Base-by-base conservation (phyloP, 2,888 invertebrate genomes). In the Lithophane ornitopus region DNA sequence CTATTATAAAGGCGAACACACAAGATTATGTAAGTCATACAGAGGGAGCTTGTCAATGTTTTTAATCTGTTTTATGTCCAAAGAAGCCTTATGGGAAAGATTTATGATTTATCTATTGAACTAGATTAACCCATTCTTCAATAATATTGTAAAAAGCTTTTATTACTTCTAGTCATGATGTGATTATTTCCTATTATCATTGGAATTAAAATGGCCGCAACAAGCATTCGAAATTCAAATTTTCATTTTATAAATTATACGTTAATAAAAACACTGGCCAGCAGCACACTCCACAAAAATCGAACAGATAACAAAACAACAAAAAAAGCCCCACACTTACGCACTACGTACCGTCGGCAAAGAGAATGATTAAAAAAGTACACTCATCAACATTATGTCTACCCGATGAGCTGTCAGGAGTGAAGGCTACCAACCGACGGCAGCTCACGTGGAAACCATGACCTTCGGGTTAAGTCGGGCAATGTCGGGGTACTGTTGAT, bases 361-460 rank as follows among this genome's bases (percentile, higher is more conserved):
- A 89, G 86, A 87, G 88, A 87, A 89, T 90, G 90, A 91, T 90
- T 92, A 94, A 94, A 94, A 93, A 92, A 89, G 89, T 90, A 93
- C 70, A 77, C 93, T 92, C 93, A 91, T 93, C 93, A 93, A 92
- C 93, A 93, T 94, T 94, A 94, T 93, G 95, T 95, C 95, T 79
- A 91, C 85, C 86, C 92, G 90, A 93, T 94, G 94, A 94, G 87
- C 94, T 94, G 96, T 95, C 95, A 93, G 90, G 90, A 90, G 87
- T 90, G 87, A 89, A 87, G 92, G 94, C 95, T 95, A 94, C 95
- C 91, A 94, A 91, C 93, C 90, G 89, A 89, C 86, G 76, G 84
- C 87, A 88, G 85, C 88, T 86, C 86, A 86, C 81, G 87, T 86
- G 85, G 88, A 79, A 83, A 84, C 88, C 81, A 77, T 89, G 89